A percentile compares a stretch with the other conserved stretches of the same genome.
Evolutionary conservation across 2,888 invertebrate species (phyloP).

Genomic region (Allygus modestus): DNA sequence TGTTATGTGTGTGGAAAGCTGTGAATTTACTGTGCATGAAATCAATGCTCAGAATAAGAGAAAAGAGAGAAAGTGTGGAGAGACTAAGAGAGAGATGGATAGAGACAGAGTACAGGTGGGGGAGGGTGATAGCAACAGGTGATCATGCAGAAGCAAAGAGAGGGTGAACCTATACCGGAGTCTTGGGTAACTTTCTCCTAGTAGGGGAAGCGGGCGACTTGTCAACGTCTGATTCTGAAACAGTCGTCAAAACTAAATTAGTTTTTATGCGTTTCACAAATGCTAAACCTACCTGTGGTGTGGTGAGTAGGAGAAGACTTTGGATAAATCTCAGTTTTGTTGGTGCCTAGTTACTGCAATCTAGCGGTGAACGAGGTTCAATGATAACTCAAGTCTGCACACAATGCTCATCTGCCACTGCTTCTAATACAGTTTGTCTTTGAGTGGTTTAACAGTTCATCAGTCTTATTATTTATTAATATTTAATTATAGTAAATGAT

Average conservation of each 20-base stretch:
- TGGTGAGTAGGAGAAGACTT: no score
- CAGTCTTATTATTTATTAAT: no score
- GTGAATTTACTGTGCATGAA: neutral
- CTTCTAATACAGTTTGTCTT: no score
- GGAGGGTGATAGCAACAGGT: neutral
- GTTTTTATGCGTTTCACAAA: no score
- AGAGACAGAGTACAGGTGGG: neutral
- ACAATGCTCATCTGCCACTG: no score
- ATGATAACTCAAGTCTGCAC: no score
- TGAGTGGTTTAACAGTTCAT: no score
- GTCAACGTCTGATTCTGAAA: conserved; percentile 90
- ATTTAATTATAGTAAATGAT: no score
- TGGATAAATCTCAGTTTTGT: no score
- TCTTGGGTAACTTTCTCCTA: conserved; percentile 96
- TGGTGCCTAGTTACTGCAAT: no score
- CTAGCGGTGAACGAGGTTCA: no score
- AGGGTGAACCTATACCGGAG: conserved; percentile 88
- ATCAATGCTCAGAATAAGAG: neutral
- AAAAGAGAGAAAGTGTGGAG: neutral
- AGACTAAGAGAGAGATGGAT: neutral
- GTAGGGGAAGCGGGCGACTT: conserved; percentile 94
- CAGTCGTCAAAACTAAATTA: conserved; percentile 63
- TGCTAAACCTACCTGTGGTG: no score
- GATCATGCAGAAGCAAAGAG: conserved; percentile 61
- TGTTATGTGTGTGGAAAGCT: neutral